Conservation (phyloP, 2,797 vertebrate species). For the Poliocrania exsul region DNA sequence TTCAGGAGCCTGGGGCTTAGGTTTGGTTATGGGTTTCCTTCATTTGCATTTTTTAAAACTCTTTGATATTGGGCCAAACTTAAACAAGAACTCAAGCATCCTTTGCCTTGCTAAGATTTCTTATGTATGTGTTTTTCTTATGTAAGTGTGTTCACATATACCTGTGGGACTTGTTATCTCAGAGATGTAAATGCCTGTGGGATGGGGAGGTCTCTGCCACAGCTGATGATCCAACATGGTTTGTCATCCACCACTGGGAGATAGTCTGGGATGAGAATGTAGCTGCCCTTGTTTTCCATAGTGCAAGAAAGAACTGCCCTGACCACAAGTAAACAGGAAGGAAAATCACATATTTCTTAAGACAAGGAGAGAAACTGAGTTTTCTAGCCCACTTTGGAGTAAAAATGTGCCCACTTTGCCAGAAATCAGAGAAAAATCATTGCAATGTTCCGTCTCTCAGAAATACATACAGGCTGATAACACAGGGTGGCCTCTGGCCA, state of each 20-base stretch:
- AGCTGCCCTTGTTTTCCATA: background rate
- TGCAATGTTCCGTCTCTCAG: constrained; percentile 3
- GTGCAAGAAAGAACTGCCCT: background rate
- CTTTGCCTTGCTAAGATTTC: constrained; percentile 24
- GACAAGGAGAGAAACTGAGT: background rate
- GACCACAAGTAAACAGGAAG: background rate
- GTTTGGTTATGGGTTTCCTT: constrained; percentile 50
- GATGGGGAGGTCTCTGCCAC: background rate
- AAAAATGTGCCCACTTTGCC: background rate
- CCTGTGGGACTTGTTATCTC: background rate
- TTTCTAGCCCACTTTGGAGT: background rate
- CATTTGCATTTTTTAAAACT: constrained; percentile 22
- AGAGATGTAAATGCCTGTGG: background rate
- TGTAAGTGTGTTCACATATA: background rate
- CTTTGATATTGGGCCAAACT: constrained; percentile 62
- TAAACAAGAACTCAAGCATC: constrained; percentile 34
- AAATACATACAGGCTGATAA: constrained; percentile 36
- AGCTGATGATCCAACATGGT: background rate
- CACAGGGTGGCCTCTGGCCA: background rate
- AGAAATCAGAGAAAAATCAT: constrained; percentile 19
- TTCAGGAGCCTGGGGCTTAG: constrained; percentile 38
- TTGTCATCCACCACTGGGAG: background rate
- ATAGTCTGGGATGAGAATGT: background rate
- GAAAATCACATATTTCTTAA: background rate
- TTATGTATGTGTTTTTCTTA: background rate